These are phyloP conservation scores for Allacma fusca DNA, from an alignment of 2,888 invertebrate species.

Conservation along the genomic window DNA sequence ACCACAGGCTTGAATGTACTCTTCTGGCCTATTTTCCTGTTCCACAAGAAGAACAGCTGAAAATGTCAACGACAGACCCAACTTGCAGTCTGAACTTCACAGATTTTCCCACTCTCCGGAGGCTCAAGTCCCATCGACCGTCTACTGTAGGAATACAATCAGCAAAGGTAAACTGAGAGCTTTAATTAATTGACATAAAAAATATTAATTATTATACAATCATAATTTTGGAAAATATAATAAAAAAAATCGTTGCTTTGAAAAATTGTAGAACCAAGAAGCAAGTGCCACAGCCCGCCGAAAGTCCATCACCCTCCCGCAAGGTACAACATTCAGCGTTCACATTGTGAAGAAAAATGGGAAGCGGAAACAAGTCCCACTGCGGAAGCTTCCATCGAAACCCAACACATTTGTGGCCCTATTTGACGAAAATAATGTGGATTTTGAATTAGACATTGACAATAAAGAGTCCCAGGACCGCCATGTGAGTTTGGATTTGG, in stretches of 20 bases:
- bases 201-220: too few relatives aligned
- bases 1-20: too few relatives aligned
- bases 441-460: slow-evolving; percentile 27
- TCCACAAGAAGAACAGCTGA: too few relatives aligned
- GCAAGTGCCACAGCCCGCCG: not conserved
- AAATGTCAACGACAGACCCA: not conserved
- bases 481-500: slow-evolving; percentile 4
- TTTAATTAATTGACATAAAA: too few relatives aligned
- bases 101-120: slow-evolving; percentile 11
- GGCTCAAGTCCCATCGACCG: not conserved
- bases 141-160: not conserved
- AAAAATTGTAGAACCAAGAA: not conserved
- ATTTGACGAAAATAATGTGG: slow-evolving; percentile 27
- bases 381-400: not conserved
- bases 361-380: not conserved
- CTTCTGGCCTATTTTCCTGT: too few relatives aligned
- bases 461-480: slow-evolving; percentile 3
- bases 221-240: too few relatives aligned
- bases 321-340: not conserved
- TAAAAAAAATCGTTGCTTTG: too few relatives aligned
- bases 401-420: slow-evolving; percentile 19
- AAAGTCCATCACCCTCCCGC: not conserved
- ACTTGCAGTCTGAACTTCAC: not conserved
- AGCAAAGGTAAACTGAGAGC: not conserved
- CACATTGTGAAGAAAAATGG: not conserved